Evolutionary conservation across 1,140 invertebrate species (phyloP).

Genomic region (Zaprionus ornatus): DNA sequence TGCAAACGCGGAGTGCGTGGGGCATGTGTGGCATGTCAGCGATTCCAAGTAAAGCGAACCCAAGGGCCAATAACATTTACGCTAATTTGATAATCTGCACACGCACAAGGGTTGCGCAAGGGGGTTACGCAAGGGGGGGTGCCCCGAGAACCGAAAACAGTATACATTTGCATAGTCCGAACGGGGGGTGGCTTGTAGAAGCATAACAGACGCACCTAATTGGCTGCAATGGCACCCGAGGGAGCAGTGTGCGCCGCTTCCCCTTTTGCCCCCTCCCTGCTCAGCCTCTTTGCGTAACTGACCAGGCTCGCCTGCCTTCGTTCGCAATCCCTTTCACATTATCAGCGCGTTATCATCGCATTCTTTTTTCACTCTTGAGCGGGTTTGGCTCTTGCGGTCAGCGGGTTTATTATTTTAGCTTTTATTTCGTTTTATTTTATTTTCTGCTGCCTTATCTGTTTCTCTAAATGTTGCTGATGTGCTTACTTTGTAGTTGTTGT

Average conservation of each 20-base stretch:
- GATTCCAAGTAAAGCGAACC: slow-evolving; percentile 46
- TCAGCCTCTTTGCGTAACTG: not conserved
- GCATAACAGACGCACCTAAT: slow-evolving; percentile 74
- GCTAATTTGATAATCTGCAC: slow-evolving; percentile 83
- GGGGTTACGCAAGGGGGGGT: slow-evolving; percentile 12
- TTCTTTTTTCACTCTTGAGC: slow-evolving; percentile 64
- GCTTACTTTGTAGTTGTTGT: slow-evolving; percentile 26
- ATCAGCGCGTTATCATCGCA: slow-evolving; percentile 83
- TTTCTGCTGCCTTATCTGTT: slow-evolving; percentile 62
- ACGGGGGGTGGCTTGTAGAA: not conserved
- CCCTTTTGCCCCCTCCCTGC: too few species aligned
- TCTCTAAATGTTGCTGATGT: slow-evolving; percentile 3
- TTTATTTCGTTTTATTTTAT: slow-evolving; percentile 45
- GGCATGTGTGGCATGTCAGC: slow-evolving; percentile 55
- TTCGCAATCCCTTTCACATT: slow-evolving; percentile 51
- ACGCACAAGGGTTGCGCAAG: slow-evolving; percentile 64
- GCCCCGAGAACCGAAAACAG: not conserved
- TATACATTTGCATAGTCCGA: slow-evolving; percentile 72
- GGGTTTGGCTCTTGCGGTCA: slow-evolving; percentile 62
- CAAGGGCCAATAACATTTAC: slow-evolving; percentile 79
- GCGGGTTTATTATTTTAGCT: slow-evolving; percentile 79
- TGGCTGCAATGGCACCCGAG: slow-evolving; percentile 82
- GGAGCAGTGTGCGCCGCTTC: slow-evolving; percentile 48
- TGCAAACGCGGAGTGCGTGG: slow-evolving; percentile 3
- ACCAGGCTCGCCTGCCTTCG: slow-evolving; percentile 25